phyloP scores from a whole-genome alignment of 2,888 invertebrate species.

The Vandiemenella viatica region DNA sequence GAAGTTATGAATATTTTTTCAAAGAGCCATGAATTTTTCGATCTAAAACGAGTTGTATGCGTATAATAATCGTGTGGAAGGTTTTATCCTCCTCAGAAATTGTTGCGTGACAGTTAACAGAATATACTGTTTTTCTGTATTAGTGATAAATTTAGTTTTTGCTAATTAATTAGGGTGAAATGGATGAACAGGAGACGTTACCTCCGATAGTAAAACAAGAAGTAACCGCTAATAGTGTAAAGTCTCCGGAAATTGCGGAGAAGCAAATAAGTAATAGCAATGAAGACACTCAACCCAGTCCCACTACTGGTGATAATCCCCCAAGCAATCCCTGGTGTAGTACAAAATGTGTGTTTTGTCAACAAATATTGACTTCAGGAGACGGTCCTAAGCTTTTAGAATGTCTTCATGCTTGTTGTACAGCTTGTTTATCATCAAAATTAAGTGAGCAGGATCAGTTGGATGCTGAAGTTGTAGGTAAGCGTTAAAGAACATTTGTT shows the following conservation, averaged over 20 bases:
- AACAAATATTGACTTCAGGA: constrained; percentile 31
- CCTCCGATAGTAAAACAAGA: not conserved
- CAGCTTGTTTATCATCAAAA: constrained; percentile 55
- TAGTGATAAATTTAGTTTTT: no score
- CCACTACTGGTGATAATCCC: constrained; percentile 13
- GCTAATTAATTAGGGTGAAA: no score
- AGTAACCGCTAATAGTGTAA: not conserved
- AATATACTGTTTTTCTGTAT: no score
- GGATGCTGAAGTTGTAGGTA: constrained; percentile 28
- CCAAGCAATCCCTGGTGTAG: constrained; percentile 11
- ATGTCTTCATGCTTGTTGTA: constrained; percentile 76
- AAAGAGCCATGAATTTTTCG: no score
- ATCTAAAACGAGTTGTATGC: no score
- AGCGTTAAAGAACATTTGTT: constrained; percentile 16
- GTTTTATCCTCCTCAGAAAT: no score
- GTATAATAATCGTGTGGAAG: no score
- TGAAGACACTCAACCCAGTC: constrained; percentile 13
- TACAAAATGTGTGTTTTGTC: constrained; percentile 32
- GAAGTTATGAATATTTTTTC: no score
- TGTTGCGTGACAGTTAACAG: no score
- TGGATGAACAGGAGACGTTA: not conserved
- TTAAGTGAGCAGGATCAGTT: constrained; percentile 34
- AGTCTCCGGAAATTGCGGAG: not conserved
- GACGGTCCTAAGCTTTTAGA: constrained; percentile 68
- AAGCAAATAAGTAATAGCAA: not conserved